These are phyloP conservation scores for Stenolophus ochropezus DNA, from an alignment of 2,888 invertebrate genomes.

Conservation along the genomic window DNA sequence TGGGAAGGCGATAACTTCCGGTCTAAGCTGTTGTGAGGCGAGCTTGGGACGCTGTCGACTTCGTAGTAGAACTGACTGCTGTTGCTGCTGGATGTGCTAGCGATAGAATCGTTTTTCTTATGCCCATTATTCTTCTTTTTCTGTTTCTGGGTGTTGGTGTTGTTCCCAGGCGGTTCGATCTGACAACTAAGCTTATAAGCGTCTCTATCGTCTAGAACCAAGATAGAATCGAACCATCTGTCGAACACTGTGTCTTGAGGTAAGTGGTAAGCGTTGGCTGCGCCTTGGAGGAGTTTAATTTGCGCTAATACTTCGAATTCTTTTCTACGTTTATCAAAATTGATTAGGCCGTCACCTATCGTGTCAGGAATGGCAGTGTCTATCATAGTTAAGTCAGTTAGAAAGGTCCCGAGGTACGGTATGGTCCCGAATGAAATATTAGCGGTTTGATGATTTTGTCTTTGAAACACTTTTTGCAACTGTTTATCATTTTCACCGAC, in stretches of 20 bases:
- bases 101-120: slow-evolving; percentile 92
- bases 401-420: slow-evolving; percentile 97
- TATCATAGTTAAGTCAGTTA: slow-evolving; percentile 99
- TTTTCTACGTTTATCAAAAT: slow-evolving; percentile 98
- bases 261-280: slow-evolving; percentile 96
- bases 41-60: slow-evolving; percentile 81
- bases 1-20: slow-evolving; percentile 85
- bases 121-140: slow-evolving; percentile 77
- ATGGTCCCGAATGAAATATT: slow-evolving; percentile 95
- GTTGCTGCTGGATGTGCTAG: slow-evolving; percentile 90
- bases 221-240: slow-evolving; percentile 95
- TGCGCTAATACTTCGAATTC: slow-evolving; percentile 99
- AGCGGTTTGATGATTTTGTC: slow-evolving; percentile 78
- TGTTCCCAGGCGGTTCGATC: slow-evolving; percentile 83
- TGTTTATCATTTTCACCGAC: slow-evolving; percentile 92
- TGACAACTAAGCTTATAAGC: slow-evolving; percentile 92
- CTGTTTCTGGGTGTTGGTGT: slow-evolving; percentile 73
- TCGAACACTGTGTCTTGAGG: slow-evolving; percentile 91
- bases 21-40: slow-evolving; percentile 87
- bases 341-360: slow-evolving; percentile 89
- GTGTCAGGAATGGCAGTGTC: slow-evolving; percentile 96
- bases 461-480: slow-evolving; percentile 89
- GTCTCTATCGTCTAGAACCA: slow-evolving; percentile 93
- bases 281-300: slow-evolving; percentile 95
- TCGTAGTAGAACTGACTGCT: slow-evolving; percentile 93